Conservation (phyloP, 1,140 invertebrate genomes). For the Muscidifurax raptorellus region DNA sequence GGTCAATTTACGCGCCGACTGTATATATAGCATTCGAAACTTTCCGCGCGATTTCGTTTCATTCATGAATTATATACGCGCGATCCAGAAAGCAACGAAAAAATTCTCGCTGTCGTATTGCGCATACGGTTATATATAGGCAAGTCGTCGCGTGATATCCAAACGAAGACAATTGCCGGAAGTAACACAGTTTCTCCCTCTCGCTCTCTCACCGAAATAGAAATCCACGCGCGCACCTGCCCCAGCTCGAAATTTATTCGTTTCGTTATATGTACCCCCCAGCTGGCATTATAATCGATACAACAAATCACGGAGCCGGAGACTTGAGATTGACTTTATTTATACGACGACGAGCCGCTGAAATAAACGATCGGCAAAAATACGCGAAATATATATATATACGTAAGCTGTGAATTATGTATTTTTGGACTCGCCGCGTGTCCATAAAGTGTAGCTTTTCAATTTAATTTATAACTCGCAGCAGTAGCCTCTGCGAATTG, state of each 20-base stretch:
- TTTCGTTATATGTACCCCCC: neutral
- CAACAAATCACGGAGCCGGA: neutral
- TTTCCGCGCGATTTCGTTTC: neutral
- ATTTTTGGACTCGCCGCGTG: neutral
- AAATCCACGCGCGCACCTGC: constrained; percentile 11
- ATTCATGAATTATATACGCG: neutral
- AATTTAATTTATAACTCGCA: neutral
- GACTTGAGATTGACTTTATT: neutral
- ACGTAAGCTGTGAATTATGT: too few relatives aligned
- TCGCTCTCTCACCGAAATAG: neutral
- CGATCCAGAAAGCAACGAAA: too few relatives aligned
- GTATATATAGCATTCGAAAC: neutral
- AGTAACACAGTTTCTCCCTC: constrained; percentile 3
- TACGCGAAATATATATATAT: neutral
- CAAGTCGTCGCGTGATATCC: neutral
- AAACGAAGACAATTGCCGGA: constrained; percentile 40
- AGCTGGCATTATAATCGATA: neutral
- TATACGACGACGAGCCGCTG: neutral
- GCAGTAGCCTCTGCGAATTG: neutral
- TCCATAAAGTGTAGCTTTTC: neutral
- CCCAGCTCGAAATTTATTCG: constrained; percentile 6
- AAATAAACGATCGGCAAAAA: neutral
- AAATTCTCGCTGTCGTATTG: too few relatives aligned
- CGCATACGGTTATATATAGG: neutral
- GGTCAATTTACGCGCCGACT: neutral